These are phyloP conservation scores for Oreochromis niloticus DNA, from an alignment of 2,113 vertebrate species.

Conservation along the genomic window DNA sequence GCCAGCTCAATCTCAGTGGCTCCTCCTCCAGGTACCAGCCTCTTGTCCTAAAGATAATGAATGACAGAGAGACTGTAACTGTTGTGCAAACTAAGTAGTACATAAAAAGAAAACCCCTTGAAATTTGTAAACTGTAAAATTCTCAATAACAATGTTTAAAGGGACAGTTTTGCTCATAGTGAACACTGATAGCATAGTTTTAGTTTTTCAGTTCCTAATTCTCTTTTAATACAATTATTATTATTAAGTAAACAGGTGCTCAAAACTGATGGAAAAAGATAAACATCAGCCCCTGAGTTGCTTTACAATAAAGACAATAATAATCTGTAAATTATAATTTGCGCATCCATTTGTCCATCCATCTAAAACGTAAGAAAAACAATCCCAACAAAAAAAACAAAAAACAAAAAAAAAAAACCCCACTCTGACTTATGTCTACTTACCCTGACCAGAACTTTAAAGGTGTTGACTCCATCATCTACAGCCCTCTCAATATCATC, in stretches of 20 bases:
- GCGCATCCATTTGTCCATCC: not conserved
- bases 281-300: not conserved
- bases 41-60: constrained; percentile 78
- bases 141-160: not conserved
- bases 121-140: not conserved
- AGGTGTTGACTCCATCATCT: constrained; percentile 95
- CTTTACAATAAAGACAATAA: not conserved
- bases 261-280: not conserved
- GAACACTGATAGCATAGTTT: not conserved
- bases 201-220: not conserved
- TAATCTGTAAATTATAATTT: not conserved
- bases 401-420: not conserved
- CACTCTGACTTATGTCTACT: constrained; percentile 11
- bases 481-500: constrained; percentile 95
- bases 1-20: constrained; percentile 96
- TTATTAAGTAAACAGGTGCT: no score
- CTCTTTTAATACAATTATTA: not conserved
- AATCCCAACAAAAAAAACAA: not conserved
- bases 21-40: constrained; percentile 89
- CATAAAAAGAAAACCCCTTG: not conserved
- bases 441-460: constrained; percentile 94
- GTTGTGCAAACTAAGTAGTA: not conserved
- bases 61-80: not conserved
- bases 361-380: not conserved
- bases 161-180: not conserved